Conservation (phyloP, 2,113 vertebrate species). For the Carollia perspicillata region DNA sequence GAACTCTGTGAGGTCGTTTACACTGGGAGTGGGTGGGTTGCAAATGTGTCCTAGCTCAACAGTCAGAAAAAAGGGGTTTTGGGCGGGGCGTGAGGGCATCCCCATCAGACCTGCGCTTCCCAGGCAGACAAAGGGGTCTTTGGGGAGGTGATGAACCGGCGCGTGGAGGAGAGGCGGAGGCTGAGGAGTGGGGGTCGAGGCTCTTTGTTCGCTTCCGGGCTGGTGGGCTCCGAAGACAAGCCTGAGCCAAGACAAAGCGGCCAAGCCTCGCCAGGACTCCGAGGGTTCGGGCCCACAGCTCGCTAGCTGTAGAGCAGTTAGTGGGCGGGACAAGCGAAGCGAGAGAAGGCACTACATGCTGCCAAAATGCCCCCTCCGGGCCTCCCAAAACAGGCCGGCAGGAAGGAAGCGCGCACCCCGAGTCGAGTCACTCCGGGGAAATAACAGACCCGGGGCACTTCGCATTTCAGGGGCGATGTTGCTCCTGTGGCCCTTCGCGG, state of each 20-base stretch:
- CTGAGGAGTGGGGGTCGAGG: background rate
- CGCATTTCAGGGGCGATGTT: background rate
- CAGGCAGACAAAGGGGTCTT: slow-evolving; percentile 67
- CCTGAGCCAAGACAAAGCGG: slow-evolving; percentile 54
- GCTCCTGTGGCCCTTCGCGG: background rate
- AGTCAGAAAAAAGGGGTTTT: background rate
- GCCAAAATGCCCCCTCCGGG: background rate
- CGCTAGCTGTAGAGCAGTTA: background rate
- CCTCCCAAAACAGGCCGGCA: background rate
- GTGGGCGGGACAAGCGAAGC: background rate
- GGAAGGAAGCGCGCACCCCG: background rate
- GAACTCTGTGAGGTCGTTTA: background rate
- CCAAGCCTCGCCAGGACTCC: background rate
- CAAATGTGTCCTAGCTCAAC: background rate
- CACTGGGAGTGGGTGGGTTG: background rate
- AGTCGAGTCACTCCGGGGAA: accelerated
- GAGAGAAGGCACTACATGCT: background rate
- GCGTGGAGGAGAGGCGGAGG: background rate
- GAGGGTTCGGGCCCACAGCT: background rate
- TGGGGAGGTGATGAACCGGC: slow-evolving; percentile 20
- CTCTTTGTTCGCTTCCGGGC: slow-evolving; percentile 55
- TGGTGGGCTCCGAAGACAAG: background rate
- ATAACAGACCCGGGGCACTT: background rate
- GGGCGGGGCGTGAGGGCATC: background rate
- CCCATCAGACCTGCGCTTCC: background rate